phyloP scores from a whole-genome alignment of 2,113 vertebrate species.

The Desmodus rotundus region DNA sequence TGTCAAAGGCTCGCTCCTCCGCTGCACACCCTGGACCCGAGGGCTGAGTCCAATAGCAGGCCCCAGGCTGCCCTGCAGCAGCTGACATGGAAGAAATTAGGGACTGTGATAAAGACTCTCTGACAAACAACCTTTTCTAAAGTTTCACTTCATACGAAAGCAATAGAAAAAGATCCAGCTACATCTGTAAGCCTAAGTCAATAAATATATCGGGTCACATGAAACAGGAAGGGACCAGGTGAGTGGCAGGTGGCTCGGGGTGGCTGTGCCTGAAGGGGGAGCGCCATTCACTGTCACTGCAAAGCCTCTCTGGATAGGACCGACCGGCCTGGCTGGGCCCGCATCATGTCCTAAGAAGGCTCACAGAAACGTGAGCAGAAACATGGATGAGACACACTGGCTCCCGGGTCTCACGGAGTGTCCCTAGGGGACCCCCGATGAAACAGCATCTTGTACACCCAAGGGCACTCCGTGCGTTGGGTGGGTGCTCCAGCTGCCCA shows the following conservation, averaged over 20 bases:
- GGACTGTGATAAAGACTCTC: not conserved
- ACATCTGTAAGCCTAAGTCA: not conserved
- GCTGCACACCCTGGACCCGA: not conserved
- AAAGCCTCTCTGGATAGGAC: not conserved
- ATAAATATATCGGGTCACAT: not conserved
- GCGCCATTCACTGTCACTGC: not conserved
- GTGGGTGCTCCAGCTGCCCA: not conserved
- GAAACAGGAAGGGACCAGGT: not conserved
- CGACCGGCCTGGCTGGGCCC: not conserved
- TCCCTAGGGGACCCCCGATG: not conserved
- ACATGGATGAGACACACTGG: not conserved
- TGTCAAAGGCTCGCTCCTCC: no score
- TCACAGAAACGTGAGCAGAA: not conserved
- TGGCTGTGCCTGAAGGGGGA: not conserved
- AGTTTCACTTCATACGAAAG: not conserved
- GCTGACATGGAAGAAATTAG: not conserved
- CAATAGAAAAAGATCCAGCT: not conserved
- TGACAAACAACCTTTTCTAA: not conserved
- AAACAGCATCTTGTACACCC: not conserved
- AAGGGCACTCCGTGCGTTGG: slow-evolving; percentile 13
- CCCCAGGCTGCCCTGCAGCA: not conserved
- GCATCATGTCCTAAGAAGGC: not conserved
- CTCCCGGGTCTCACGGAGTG: not conserved
- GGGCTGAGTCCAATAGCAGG: not conserved
- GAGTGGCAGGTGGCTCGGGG: not conserved